Evolutionary conservation across 2,888 invertebrate species (phyloP).

Genomic region (Scaptomyza caliginosa): DNA sequence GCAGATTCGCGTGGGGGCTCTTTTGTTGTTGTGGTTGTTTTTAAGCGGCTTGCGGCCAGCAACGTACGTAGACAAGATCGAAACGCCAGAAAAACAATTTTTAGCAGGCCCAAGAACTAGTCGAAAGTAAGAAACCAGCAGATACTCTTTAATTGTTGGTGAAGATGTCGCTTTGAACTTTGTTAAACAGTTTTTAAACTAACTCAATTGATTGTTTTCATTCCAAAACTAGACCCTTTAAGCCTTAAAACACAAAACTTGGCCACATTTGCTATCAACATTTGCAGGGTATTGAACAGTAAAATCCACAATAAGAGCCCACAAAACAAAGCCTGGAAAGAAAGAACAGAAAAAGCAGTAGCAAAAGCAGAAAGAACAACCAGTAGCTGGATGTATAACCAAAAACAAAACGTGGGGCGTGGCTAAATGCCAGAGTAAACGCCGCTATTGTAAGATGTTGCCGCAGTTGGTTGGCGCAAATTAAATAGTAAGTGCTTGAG

Average conservation of each 20-base stretch:
- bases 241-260: too few relatives aligned
- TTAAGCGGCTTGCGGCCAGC: conserved; percentile 60
- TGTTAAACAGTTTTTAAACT: too few relatives aligned
- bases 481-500: conserved; percentile 78
- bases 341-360: neutral
- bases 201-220: too few relatives aligned
- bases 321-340: conserved; percentile 2
- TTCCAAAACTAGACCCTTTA: too few relatives aligned
- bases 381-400: conserved; percentile 49
- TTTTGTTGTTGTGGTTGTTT: conserved; percentile 21
- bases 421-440: conserved; percentile 20
- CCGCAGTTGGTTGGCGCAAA: conserved; percentile 58
- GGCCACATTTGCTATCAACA: neutral
- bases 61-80: conserved; percentile 44
- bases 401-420: conserved; percentile 56
- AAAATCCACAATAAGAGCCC: neutral
- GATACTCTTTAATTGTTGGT: conserved; percentile 16
- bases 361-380: conserved; percentile 10
- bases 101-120: neutral
- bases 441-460: conserved; percentile 36
- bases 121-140: neutral
- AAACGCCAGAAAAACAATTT: conserved; percentile 25
- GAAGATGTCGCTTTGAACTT: too few relatives aligned
- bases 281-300: conserved; percentile 9
- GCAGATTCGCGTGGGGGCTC: conserved; percentile 40